Base-by-base conservation (phyloP, 2,888 invertebrate species). In the Papilio demoleus region DNA sequence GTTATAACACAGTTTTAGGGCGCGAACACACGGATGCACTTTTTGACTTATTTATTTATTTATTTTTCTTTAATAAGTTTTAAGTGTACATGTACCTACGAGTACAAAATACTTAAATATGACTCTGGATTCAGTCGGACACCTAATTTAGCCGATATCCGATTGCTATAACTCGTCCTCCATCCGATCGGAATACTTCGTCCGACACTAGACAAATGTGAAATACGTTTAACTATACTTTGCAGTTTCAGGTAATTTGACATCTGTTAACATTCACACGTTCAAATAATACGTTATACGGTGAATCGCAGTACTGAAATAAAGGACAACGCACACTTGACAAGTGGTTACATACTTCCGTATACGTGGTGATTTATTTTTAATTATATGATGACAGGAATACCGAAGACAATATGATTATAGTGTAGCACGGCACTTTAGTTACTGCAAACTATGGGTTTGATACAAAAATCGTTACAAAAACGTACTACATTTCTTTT, bases 241-340 rank as follows among this genome's bases (percentile, higher is more conserved):
- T 47, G 53, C 63, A 68, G 71, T 69, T 70, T 67, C 70, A 63
- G 61, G 72, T 72, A 72, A 75, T 76, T 73, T 72, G 70, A 71
- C 77, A 77, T 67, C 73, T 77, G 77, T 61, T 70, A 63, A 40
- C 22, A 27, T 73, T 74, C 74, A 70, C 74, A 73, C 70, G 72
- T 71, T 61, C 65, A 70, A 73, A 70, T 72, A 63, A 67, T 69
- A 70, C 65, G 60, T 69, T 63, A 19, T 14, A 63, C 50, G 56
- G 58, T 36, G 36, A 62, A 67, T 62, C n/a, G 40, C 22, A 14
- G 62, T 53, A 34, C 40, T n/a, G 56, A 24, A n/a, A 38, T 36
- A 59, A 66, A 47, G 59, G 31, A 59, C 31, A 56, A 45, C 42
- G 27, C 60, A 47, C 38, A 38, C 17, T 59, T 24, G 47, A 66